phyloP scores from a whole-genome alignment of 2,113 vertebrate genomes.

The Ibidorhyncha struthersii region DNA sequence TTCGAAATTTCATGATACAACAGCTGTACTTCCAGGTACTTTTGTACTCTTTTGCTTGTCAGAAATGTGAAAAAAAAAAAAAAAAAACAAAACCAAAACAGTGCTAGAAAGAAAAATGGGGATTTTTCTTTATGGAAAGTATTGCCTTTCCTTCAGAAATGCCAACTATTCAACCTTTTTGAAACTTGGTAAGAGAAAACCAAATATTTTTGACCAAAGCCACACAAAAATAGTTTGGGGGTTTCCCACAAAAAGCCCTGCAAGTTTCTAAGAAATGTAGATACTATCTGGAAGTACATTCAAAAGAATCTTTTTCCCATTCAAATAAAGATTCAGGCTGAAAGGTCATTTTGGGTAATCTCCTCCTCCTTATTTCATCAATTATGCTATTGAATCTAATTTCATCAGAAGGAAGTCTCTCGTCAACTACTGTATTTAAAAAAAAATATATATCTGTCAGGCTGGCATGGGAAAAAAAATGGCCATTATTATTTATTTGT shows the following conservation, averaged over 20 bases:
- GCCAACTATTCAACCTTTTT: conserved; percentile 62
- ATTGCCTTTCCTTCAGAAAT: conserved; percentile 49
- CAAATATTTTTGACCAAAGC: conserved; percentile 52
- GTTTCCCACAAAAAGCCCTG: conserved; percentile 53
- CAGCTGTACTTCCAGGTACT: conserved; percentile 1
- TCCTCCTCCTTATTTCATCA: conserved; percentile 11
- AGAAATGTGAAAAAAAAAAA: background rate
- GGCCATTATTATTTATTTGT: background rate
- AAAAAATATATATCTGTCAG: background rate
- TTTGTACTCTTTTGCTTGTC: background rate
- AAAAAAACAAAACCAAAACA: background rate
- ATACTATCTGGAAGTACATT: conserved; percentile 58
- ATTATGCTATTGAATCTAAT: background rate
- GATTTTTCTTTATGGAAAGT: conserved; percentile 26
- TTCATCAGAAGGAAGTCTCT: background rate
- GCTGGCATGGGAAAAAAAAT: background rate
- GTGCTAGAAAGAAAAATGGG: background rate
- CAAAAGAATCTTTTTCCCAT: background rate
- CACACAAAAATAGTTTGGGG: conserved; percentile 53
- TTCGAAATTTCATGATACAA: background rate
- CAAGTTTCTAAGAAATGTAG: conserved; percentile 64
- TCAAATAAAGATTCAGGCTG: conserved; percentile 18
- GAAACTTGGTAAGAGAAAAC: conserved; percentile 59
- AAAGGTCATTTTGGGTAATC: conserved; percentile 40
- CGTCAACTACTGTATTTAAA: background rate